Base-by-base conservation (phyloP, 2,113 vertebrate species). In the Thalassoma bifasciatum region DNA sequence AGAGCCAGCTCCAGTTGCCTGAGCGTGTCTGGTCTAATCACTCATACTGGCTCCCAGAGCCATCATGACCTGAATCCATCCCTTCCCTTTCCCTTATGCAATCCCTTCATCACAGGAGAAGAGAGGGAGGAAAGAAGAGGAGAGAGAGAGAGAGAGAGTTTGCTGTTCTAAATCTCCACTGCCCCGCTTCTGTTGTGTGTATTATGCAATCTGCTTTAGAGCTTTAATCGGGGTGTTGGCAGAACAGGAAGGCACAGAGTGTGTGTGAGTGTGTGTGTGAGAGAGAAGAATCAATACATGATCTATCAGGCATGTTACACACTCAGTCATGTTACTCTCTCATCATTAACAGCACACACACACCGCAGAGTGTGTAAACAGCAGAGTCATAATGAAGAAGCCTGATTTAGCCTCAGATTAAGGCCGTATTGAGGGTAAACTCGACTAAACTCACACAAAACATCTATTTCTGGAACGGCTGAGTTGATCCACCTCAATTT, bases 151-250 rank as follows among this genome's bases (percentile, higher is more conserved):
- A 50, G 74, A 70, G 73, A 23, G 34, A 67, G 58, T 58, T 60
- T 79, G 73, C 84, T 89, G 90, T 79, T 91, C 92, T 91, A 88
- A 87, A 93, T 91, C 89, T 92, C 90, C 82, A 91, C 91, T 92
- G 88, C 88, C 88, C 84, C 54, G 85, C 61, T 92, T 92, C 81
- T 87, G 73, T 90, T 91, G 69, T 67, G 70, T 61, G 23, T 47
- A 86, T 93, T 91, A 94, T 87, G 87, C 89, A 92, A 92, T 88
- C 68, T 72, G 83, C 88, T 90, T 91, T 87, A 73, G 75, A 81
- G 62, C 81, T 90, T 89, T 86, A 88, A 84, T 81, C 81, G 79
- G 79, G 78, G 66, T 84, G 84, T 64, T 86, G 82, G 74, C 68
- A 69, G 37, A 77, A 59, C 59, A 68, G 59, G 73, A 61, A 67